Evolutionary conservation across 2,113 vertebrate species (phyloP), one percentile per base, ranked within the genome.

Genomic region (Sardina pilchardus): DNA sequence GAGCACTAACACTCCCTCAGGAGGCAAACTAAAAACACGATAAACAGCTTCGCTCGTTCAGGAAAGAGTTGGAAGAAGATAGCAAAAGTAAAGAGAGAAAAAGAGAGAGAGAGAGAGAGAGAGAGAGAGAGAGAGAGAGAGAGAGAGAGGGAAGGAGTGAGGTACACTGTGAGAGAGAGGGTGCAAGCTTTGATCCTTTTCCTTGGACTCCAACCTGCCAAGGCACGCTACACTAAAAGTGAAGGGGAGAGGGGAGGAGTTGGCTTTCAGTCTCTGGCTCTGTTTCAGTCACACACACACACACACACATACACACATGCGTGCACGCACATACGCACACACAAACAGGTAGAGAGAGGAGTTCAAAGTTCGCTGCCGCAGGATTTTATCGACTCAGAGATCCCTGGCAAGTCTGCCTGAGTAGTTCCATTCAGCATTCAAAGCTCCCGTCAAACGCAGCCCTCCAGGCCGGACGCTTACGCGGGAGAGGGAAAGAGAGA

Each of bases 111-210:
- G 30, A 48, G 83, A 53, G 34, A 48, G 34, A 48, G 71, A 81
- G 82, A 83, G 30, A 59, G 4, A 59, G 34, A 42, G 30, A 83
- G 50, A 42, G 53, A 43, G 82, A 59, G 34, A 59, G 34, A 83
- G 14, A 83, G 45, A 53, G 82, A 83, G 26, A 83, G 30, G 67
- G 83, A 53, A 44, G 53, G 34, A 48, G 71, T 82, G 82, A 83
- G 84, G 71, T 81, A 30, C 43, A 53, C n/a, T 42, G 39, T 42
- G 39, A 83, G 71, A 81, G 34, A 39, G 48, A 48, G 81, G 50
- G 87, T 86, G 83, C 85, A 88, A 47, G 88, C 87, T 90, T 88
- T 90, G 86, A 88, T 90, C 86, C 67, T 19, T 84, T 36, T 42
- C 63, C 39, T 16, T 78, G 87, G 86, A 81, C 43, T 19, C 24